Evolutionary conservation across 1,140 invertebrate genomes (phyloP).

Genomic region (Zelostemma sp.): DNA sequence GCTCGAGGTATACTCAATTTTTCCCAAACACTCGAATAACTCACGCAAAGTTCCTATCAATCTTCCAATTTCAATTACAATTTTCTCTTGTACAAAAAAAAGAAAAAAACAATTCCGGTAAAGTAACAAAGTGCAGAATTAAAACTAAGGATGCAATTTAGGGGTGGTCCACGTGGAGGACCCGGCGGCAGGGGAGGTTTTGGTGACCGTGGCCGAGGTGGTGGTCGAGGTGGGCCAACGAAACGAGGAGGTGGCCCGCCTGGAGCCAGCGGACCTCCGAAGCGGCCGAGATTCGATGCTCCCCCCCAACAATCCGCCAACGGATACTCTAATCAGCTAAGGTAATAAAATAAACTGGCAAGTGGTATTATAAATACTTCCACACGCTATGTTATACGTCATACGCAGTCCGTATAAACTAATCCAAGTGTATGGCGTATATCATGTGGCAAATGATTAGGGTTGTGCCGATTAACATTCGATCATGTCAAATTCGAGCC

Average conservation of each 20-base stretch:
- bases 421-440: constrained; percentile 24
- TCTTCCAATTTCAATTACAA: not conserved
- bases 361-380: constrained; percentile 8
- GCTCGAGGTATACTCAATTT: constrained; percentile 51
- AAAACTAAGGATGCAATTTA: constrained; percentile 15
- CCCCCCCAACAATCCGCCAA: constrained; percentile 61
- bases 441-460: constrained; percentile 23
- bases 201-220: constrained; percentile 55
- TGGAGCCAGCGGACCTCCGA: constrained; percentile 63
- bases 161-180: constrained; percentile 59
- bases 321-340: constrained; percentile 63
- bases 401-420: not conserved
- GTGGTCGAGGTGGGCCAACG: constrained; percentile 59
- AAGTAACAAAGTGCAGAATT: not conserved
- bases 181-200: constrained; percentile 59
- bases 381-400: no score
- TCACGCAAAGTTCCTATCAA: not conserved
- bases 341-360: constrained; percentile 41
- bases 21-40: not conserved
- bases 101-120: not conserved
- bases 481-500: constrained; percentile 38
- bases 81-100: not conserved
- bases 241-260: constrained; percentile 67
- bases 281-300: constrained; percentile 66
- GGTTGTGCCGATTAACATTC: constrained; percentile 44